phyloP scores from a whole-genome alignment of 2,113 vertebrate genomes.

The Parus major region DNA sequence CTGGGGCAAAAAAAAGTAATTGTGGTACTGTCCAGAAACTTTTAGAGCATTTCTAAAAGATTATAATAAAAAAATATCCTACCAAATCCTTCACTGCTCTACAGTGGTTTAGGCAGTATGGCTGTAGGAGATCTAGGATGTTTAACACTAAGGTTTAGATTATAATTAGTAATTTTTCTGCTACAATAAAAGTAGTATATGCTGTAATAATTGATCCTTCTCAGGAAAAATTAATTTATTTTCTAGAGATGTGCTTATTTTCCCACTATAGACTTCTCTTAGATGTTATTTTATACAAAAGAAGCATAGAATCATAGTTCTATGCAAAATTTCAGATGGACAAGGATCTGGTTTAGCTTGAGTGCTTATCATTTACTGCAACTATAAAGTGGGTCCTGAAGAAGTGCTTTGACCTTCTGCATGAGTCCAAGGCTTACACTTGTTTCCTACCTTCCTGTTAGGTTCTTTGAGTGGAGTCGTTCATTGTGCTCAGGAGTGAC shows the following conservation, averaged over 20 bases:
- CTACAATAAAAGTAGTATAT: neutral
- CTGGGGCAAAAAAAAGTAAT: neutral
- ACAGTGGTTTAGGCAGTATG: neutral
- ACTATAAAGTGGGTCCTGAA: neutral
- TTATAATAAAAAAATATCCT: neutral
- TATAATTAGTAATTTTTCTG: neutral
- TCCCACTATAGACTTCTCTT: neutral
- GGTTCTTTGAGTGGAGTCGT: conserved; percentile 12
- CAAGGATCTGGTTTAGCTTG: neutral
- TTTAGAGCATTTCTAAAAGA: neutral
- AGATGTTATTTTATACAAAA: neutral
- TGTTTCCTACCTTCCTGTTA: conserved; percentile 57
- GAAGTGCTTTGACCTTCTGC: conserved; percentile 55
- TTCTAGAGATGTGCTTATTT: neutral
- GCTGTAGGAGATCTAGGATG: neutral
- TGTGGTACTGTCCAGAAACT: neutral
- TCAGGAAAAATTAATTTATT: neutral
- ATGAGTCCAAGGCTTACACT: conserved; percentile 53
- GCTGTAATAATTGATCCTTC: neutral
- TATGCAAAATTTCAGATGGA: neutral
- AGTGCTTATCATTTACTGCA: neutral
- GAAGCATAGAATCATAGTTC: neutral
- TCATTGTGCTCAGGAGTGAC: conserved; percentile 74
- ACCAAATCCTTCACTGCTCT: neutral
- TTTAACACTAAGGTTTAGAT: neutral